Base-by-base conservation (phyloP, 2,113 vertebrate species). In the Scortum barcoo region DNA sequence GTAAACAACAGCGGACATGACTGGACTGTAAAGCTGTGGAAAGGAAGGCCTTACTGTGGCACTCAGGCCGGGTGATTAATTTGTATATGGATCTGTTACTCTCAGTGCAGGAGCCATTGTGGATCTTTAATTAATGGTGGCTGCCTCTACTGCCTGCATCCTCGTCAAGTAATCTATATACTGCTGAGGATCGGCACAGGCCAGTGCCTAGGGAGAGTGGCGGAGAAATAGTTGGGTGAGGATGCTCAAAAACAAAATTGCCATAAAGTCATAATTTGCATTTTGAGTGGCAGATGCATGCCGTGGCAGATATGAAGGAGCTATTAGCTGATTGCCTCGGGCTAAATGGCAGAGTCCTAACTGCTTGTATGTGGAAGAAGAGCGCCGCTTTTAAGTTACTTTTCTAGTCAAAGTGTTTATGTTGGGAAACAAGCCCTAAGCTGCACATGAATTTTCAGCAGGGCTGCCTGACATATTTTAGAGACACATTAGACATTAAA, bases 1-100 rank as follows among this genome's bases (percentile, higher is more conserved):
- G 94, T 93, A 94, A 94, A 95, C 92, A 94, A 94, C 91, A 83
- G 87, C 28, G 84, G 89, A 94, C 95, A 94, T 95, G 94, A 93
- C 94, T 83, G 89, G 95, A 95, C 92, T 94, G 91, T 94, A 91
- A 94, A 94, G 86, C 81, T 72, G 84, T 65, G 74, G 54, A 86
- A 85, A 72, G 85, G 83, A 87, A 83, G 86, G 85, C 85, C 90
- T 86, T 84, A 85, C 86, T 88, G 85, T 87, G 86, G 78, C 86
- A 87, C 88, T 91, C 82, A 84, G 83, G 65, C 76, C 58, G 11
- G 78, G 88, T 95, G 94, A 95, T 95, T 95, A 79, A 94, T 93
- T 94, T 93, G 90, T 90, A 91, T 93, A 94, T 93, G 84, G 93
- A 93, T 95, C 91, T 82, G 88, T 93, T 91, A 92, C 92, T 94